Percentiles rank a stretch among this genome's conserved stretches.
These are phyloP conservation scores for Anarsia innoxiella DNA, from an alignment of 2,888 invertebrate species.

Conservation along the genomic window DNA sequence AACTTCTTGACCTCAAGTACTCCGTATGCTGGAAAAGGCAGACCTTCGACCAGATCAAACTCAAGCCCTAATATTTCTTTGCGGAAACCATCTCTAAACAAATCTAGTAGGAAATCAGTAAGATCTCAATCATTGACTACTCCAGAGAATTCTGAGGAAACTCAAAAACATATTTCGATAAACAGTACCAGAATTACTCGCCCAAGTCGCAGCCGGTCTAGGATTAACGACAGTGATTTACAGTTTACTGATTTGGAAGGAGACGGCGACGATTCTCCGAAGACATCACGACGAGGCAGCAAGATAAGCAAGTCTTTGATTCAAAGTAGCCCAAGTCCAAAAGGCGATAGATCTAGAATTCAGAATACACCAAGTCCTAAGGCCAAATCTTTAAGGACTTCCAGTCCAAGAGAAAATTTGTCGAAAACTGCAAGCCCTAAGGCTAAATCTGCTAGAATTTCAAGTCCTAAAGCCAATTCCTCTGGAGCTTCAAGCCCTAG, in stretches of 20 bases:
- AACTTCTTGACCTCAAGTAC: conserved; percentile 40
- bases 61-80: conserved; percentile 21
- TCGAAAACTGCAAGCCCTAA: neutral
- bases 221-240: conserved; percentile 43
- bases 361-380: too few species aligned
- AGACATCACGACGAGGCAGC: conserved; percentile 27
- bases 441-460: neutral
- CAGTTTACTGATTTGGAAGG: conserved; percentile 28
- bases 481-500: conserved; percentile 1
- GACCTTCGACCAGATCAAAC: conserved; percentile 21
- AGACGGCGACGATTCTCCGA: conserved; percentile 26
- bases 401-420: too few species aligned
- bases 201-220: conserved; percentile 36
- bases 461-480: neutral
- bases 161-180: conserved; percentile 29
- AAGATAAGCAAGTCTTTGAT: neutral
- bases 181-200: conserved; percentile 37
- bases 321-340: neutral
- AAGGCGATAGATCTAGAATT: too few species aligned
- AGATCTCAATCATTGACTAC: conserved; percentile 35
- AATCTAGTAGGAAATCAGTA: conserved; percentile 16
- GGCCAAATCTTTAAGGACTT: neutral
- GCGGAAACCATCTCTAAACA: conserved; percentile 15
- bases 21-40: conserved; percentile 30
- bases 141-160: conserved; percentile 39